A percentile compares a stretch with the other conserved stretches of the same genome.
These are phyloP conservation scores for Sebastolobus altivelis DNA, from an alignment of 2,797 vertebrate genomes.

Conservation along the genomic window DNA sequence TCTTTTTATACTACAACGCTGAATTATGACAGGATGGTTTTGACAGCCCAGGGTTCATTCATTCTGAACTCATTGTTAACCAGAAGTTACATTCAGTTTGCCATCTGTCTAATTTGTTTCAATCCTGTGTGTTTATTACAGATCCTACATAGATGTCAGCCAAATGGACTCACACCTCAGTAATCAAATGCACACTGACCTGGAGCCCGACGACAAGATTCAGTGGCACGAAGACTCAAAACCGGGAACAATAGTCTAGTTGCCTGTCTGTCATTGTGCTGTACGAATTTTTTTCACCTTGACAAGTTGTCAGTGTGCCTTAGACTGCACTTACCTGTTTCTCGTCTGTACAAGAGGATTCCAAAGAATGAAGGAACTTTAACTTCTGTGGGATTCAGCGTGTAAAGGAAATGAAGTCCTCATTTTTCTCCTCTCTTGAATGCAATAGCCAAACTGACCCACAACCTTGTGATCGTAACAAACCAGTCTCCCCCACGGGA, in stretches of 20 bases:
- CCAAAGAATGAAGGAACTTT: constrained; percentile 77
- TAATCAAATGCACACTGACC: constrained; percentile 78
- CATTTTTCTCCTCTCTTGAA: constrained; percentile 33
- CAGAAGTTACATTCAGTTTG: background rate
- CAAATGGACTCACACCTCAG: constrained; percentile 82
- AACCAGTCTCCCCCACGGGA: background rate
- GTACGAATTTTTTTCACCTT: constrained; percentile 32
- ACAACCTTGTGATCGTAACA: constrained; percentile 26
- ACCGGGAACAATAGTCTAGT: constrained; percentile 96
- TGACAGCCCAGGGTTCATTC: constrained; percentile 64
- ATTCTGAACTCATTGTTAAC: constrained; percentile 33
- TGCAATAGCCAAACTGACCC: constrained; percentile 44
- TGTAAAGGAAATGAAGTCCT: constrained; percentile 38
- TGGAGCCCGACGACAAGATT: constrained; percentile 88
- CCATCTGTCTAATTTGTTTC: constrained; percentile 37
- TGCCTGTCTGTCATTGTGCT: constrained; percentile 32
- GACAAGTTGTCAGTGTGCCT: constrained; percentile 87
- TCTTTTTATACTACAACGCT: background rate
- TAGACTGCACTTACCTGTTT: constrained; percentile 80
- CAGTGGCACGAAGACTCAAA: constrained; percentile 96
- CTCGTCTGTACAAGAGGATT: constrained; percentile 49
- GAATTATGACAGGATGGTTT: constrained; percentile 1
- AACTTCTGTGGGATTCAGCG: constrained; percentile 42
- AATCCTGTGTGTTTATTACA: constrained; percentile 76
- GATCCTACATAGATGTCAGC: constrained; percentile 87